Percentiles rank a stretch among this genome's conserved stretches.
Conservation (phyloP, 1,140 invertebrate species). For the Drosophila gunungcola region DNA sequence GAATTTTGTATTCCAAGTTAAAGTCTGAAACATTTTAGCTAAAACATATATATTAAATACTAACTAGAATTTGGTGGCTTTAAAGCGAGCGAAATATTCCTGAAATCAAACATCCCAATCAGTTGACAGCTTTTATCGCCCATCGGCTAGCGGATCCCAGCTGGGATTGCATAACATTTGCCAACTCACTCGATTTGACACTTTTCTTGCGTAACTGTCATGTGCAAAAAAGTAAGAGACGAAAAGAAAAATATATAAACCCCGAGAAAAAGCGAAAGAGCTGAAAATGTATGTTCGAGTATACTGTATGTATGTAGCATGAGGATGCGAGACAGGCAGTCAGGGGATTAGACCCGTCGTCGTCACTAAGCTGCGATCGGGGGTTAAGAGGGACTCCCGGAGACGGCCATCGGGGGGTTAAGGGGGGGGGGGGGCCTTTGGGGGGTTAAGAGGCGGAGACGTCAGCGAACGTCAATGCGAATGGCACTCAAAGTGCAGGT, state of each 20-base stretch:
- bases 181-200: conserved; percentile 40
- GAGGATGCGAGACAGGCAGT: conserved; percentile 49
- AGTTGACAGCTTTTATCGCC: conserved; percentile 13
- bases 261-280: conserved; percentile 35
- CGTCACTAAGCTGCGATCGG: conserved; percentile 49
- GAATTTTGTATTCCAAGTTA: background rate
- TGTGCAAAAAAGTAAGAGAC: conserved; percentile 25
- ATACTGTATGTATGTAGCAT: conserved; percentile 7
- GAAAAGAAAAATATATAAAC: conserved; percentile 24
- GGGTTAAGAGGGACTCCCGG: background rate
- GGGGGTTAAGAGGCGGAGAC: conserved; percentile 7
- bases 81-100: background rate
- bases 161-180: conserved; percentile 45
- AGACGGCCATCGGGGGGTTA: background rate
- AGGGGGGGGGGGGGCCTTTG: background rate
- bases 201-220: conserved; percentile 51
- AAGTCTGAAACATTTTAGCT: no score
- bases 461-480: conserved; percentile 47
- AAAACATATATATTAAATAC: no score
- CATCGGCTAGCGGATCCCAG: conserved; percentile 26
- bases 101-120: background rate
- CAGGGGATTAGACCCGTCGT: conserved; percentile 49
- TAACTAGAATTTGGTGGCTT: background rate
- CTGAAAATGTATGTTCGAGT: conserved; percentile 4
- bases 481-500: conserved; percentile 23